Conservation (phyloP, 2,797 vertebrate genomes). For the Chloroceryle inda region DNA sequence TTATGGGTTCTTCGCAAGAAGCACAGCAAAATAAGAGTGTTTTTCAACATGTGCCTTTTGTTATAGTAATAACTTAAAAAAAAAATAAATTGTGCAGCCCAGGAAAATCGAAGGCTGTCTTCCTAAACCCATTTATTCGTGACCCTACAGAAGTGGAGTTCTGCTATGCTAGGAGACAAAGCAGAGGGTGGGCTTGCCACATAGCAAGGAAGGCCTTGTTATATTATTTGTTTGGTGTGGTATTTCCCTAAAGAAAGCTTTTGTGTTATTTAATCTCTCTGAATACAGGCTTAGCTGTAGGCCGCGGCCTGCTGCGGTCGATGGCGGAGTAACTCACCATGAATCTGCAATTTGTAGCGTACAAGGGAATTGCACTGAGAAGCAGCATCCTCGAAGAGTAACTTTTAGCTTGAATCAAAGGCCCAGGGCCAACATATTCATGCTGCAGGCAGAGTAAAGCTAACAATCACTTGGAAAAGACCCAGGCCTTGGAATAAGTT, state of each 20-base stretch:
- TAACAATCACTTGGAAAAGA: background rate
- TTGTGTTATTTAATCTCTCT: background rate
- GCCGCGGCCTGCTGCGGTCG: background rate
- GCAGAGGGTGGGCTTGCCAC: background rate
- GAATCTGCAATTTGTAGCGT: background rate
- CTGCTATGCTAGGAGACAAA: background rate
- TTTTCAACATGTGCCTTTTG: background rate
- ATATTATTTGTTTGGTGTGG: background rate
- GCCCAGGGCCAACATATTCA: background rate
- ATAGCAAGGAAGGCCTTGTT: background rate
- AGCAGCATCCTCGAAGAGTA: background rate
- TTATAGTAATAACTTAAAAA: background rate
- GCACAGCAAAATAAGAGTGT: background rate
- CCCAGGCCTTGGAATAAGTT: background rate
- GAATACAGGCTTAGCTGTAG: background rate
- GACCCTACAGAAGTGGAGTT: background rate
- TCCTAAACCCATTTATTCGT: background rate
- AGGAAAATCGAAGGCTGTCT: background rate
- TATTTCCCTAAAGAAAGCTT: background rate
- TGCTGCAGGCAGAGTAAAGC: background rate
- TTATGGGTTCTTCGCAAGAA: background rate
- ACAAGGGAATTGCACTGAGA: background rate
- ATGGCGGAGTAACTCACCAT: background rate
- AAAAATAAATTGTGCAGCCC: rapidly evolving
- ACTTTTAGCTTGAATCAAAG: background rate